Evolutionary conservation across 2,113 vertebrate species (phyloP).

Genomic region (Gymnogyps californianus): DNA sequence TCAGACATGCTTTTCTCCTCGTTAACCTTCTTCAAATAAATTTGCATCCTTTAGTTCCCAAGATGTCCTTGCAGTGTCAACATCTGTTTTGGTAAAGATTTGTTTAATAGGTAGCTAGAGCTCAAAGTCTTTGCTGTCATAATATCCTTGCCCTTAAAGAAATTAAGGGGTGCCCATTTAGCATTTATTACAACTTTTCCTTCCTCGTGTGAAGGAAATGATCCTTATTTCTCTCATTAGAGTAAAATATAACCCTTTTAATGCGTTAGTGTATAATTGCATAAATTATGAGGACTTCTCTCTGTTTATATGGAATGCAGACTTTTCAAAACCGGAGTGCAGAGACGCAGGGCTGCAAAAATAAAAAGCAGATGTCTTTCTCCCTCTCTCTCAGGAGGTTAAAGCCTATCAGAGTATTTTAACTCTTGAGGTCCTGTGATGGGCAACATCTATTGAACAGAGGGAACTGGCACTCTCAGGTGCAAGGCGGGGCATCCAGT

Average conservation of each 20-base stretch:
- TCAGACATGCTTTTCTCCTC: not conserved
- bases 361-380: slow-evolving; percentile 82
- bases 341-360: slow-evolving; percentile 58
- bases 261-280: slow-evolving; percentile 68
- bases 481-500: not conserved
- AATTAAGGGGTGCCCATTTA: slow-evolving; percentile 62
- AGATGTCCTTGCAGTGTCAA: not conserved
- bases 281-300: slow-evolving; percentile 73
- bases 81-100: not conserved
- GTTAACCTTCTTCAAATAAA: not conserved
- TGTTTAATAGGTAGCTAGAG: slow-evolving; percentile 7
- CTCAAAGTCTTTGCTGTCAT: not conserved
- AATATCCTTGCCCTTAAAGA: slow-evolving; percentile 43
- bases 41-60: not conserved
- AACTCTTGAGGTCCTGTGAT: slow-evolving; percentile 44
- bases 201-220: slow-evolving; percentile 63
- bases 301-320: slow-evolving; percentile 72
- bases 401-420: slow-evolving; percentile 47
- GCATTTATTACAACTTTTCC: slow-evolving; percentile 68
- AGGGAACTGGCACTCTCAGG: not conserved
- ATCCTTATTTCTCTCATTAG: slow-evolving; percentile 74
- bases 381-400: not conserved
- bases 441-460: not conserved
- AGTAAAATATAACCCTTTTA: slow-evolving; percentile 74
- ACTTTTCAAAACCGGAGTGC: slow-evolving; percentile 64